These are phyloP conservation scores for Sterna hirundo DNA, from an alignment of 2,113 vertebrate genomes.

Conservation along the genomic window DNA sequence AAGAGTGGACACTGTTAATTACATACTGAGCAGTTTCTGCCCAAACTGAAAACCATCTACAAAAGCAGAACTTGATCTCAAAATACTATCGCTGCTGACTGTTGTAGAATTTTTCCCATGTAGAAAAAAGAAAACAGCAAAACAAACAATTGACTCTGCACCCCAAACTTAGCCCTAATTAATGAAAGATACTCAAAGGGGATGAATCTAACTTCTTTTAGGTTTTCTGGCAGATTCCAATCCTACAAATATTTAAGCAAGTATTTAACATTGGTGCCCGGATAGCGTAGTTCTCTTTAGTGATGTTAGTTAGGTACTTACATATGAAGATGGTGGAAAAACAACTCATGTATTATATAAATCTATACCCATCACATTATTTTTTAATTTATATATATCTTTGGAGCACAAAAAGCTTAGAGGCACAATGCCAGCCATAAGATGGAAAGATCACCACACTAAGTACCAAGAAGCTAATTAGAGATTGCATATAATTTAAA, in stretches of 20 bases:
- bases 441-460: background rate
- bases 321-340: background rate
- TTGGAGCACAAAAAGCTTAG: background rate
- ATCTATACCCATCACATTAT: background rate
- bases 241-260: background rate
- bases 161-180: background rate
- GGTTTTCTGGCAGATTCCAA: background rate
- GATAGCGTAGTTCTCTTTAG: background rate
- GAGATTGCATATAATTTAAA: background rate
- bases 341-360: background rate
- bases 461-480: background rate
- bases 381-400: background rate
- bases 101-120: background rate
- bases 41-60: background rate
- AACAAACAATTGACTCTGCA: background rate
- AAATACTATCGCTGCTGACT: background rate
- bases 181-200: background rate
- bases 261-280: background rate
- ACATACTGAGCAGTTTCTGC: background rate
- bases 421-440: background rate
- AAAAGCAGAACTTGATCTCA: background rate
- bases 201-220: background rate
- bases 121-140: background rate
- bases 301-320: background rate
- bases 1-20: slow-evolving; percentile 45